Evolutionary conservation across 2,888 invertebrate species (phyloP).

Genomic region (Ophion ventricosus): DNA sequence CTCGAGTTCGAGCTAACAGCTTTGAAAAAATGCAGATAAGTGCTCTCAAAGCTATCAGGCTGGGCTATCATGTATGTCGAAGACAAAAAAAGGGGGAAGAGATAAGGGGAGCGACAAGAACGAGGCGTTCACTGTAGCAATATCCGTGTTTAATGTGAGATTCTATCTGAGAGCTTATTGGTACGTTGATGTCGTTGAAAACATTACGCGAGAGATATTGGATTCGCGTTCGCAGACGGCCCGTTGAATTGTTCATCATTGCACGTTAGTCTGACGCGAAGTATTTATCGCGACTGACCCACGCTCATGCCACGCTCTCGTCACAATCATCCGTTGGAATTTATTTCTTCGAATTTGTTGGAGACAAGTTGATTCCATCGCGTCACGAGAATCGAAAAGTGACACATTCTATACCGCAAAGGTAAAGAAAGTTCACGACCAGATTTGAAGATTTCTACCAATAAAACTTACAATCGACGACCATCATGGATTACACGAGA

Average conservation of each 20-base stretch:
- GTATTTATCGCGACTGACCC: slow-evolving; percentile 18
- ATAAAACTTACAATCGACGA: background rate
- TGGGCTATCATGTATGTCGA: background rate
- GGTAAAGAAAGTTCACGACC: background rate
- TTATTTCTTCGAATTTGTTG: slow-evolving; percentile 1
- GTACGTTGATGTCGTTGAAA: background rate
- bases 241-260: background rate
- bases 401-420: background rate
- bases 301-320: background rate
- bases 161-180: background rate
- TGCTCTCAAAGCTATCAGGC: background rate
- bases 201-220: background rate
- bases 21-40: background rate
- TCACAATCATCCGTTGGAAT: background rate
- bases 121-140: background rate
- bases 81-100: background rate
- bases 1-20: background rate
- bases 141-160: background rate
- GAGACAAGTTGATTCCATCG: background rate
- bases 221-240: background rate
- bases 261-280: background rate
- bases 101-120: background rate
- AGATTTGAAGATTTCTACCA: background rate
- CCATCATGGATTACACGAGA: slow-evolving; percentile 82
- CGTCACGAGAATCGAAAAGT: background rate